These are phyloP conservation scores for Paracentrotus lividus DNA, from an alignment of 53 echinoderm and acorn worm species.

Conservation along the genomic window DNA sequence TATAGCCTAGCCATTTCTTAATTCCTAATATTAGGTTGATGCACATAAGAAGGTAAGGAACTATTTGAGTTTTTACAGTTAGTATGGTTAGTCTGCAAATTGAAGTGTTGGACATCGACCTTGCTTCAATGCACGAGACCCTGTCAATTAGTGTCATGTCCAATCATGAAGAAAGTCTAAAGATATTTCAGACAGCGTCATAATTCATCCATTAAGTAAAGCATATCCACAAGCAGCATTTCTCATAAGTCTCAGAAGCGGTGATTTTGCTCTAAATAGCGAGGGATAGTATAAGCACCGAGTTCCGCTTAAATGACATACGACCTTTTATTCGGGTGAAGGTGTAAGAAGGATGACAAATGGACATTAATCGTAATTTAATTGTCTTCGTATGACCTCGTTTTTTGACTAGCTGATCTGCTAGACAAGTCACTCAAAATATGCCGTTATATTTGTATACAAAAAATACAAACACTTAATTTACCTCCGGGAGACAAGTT, in stretches of 20 bases:
- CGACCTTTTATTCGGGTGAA: neutral
- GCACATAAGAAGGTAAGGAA: too few relatives aligned
- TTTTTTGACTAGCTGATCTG: neutral
- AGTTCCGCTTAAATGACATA: constrained; percentile 8
- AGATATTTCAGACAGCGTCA: constrained; percentile 25
- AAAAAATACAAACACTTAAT: neutral
- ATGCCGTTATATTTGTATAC: neutral
- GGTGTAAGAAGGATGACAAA: constrained; percentile 33
- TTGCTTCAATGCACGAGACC: constrained; percentile 7
- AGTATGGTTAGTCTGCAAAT: neutral
- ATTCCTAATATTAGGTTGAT: too few relatives aligned
- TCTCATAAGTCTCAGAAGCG: neutral
- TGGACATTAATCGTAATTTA: constrained; percentile 27
- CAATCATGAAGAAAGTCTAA: constrained; percentile 4
- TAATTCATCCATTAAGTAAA: neutral
- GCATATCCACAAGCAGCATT: neutral
- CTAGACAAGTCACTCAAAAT: neutral
- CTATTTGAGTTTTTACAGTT: too few relatives aligned
- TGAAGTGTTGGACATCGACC: neutral
- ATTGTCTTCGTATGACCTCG: constrained; percentile 27
- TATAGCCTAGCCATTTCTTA: too few relatives aligned
- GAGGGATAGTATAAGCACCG: too few relatives aligned
- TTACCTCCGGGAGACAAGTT: neutral
- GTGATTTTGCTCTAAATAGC: constrained; percentile 12
- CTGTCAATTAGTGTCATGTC: too few relatives aligned